Percentiles rank a stretch among this genome's conserved stretches.
phyloP scores from a whole-genome alignment of 2,888 invertebrate genomes.

The Zootermopsis nevadensis region DNA sequence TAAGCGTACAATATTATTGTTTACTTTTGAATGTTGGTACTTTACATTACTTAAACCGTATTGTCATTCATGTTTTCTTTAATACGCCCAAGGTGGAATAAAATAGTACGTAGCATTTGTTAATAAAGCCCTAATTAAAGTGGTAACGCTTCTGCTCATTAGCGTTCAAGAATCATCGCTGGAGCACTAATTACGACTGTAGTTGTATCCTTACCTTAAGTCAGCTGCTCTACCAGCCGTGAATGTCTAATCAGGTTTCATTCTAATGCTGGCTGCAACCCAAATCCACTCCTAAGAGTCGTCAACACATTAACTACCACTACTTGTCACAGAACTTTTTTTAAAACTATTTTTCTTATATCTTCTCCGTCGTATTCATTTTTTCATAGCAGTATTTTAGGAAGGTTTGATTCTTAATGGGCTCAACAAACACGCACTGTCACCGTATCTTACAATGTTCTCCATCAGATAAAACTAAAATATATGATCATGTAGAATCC shows the following conservation, averaged over 20 bases:
- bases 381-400: too few species aligned
- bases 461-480: too few species aligned
- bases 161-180: background rate
- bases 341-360: too few species aligned
- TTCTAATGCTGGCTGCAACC: background rate
- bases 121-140: constrained; percentile 6
- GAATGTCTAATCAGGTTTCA: constrained; percentile 7
- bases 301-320: background rate
- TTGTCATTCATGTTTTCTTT: too few species aligned
- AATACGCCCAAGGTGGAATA: background rate
- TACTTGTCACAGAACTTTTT: background rate
- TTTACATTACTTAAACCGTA: too few species aligned
- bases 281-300: background rate
- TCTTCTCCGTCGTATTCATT: too few species aligned
- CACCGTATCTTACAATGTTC: too few species aligned
- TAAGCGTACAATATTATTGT: background rate
- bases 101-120: background rate
- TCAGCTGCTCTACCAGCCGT: background rate
- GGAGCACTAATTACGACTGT: background rate
- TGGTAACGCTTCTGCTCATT: background rate
- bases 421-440: too few species aligned
- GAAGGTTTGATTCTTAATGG: too few species aligned
- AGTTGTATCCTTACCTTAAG: background rate
- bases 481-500: too few species aligned
- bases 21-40: too few species aligned